Conservation (phyloP, 2,113 vertebrate species). For the Chloropsis hardwickii region DNA sequence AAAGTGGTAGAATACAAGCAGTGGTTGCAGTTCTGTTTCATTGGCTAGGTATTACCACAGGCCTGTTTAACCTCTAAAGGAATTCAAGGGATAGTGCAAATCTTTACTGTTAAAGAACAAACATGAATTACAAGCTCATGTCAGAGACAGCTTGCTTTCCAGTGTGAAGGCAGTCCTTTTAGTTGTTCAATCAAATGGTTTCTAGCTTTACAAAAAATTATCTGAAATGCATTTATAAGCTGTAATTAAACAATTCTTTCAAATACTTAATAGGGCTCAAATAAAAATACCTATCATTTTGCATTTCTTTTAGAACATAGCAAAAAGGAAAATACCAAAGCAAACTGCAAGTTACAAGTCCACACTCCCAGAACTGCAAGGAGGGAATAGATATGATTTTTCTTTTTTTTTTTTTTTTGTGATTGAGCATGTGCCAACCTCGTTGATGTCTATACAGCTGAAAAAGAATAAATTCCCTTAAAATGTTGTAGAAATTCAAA, state of each 20-base stretch:
- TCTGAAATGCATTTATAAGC: neutral
- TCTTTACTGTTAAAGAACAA: neutral
- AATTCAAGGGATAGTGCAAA: neutral
- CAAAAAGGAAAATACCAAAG: neutral
- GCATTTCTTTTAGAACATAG: neutral
- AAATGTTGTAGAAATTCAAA: neutral
- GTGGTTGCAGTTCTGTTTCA: neutral
- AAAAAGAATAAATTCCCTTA: neutral
- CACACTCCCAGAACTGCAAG: neutral
- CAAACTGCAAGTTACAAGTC: neutral
- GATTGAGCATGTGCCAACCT: neutral
- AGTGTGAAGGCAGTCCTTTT: neutral
- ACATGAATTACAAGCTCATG: neutral
- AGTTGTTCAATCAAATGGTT: neutral
- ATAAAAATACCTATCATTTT: neutral
- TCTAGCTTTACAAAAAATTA: neutral
- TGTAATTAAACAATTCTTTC: neutral
- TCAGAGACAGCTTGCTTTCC: neutral
- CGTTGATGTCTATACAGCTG: neutral
- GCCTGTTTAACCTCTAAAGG: neutral
- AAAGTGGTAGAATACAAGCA: neutral
- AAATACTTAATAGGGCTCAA: neutral
- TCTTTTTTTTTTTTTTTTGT: neutral
- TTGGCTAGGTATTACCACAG: neutral
- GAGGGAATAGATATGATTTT: accelerated